Conservation (phyloP, 2,888 invertebrate species). For the Gerris lacustris region DNA sequence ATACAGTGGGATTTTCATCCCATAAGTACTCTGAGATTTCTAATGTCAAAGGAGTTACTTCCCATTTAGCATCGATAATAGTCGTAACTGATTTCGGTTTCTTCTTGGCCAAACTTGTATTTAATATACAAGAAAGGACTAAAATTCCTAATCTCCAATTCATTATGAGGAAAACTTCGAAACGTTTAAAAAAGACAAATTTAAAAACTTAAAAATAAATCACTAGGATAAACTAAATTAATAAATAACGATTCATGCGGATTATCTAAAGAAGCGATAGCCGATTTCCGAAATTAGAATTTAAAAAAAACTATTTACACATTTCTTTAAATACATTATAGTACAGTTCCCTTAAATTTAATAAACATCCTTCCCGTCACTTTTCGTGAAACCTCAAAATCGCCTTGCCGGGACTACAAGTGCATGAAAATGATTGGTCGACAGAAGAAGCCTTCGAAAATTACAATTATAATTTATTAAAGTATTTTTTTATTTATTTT, state of each 20-base stretch:
- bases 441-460: neutral
- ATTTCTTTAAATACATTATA: neutral
- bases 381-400: neutral
- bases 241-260: too few relatives aligned
- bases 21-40: conserved; percentile 81
- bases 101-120: conserved; percentile 27
- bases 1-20: conserved; percentile 64
- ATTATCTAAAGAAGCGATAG: too few relatives aligned
- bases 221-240: too few relatives aligned
- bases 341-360: neutral
- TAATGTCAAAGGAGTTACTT: conserved; percentile 74
- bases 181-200: too few relatives aligned
- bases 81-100: conserved; percentile 74
- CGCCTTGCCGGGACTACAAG: conserved; percentile 11
- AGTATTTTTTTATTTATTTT: conserved; percentile 7
- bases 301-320: neutral
- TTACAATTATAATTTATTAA: neutral
- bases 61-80: conserved; percentile 89
- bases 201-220: too few relatives aligned
- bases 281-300: too few relatives aligned
- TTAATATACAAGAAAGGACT: neutral
- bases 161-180: neutral
- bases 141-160: neutral
- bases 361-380: conserved; percentile 1
- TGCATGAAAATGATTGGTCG: conserved; percentile 20